Evolutionary conservation across 2,888 invertebrate species (phyloP).

Genomic region (Erpobdella octoculata): DNA sequence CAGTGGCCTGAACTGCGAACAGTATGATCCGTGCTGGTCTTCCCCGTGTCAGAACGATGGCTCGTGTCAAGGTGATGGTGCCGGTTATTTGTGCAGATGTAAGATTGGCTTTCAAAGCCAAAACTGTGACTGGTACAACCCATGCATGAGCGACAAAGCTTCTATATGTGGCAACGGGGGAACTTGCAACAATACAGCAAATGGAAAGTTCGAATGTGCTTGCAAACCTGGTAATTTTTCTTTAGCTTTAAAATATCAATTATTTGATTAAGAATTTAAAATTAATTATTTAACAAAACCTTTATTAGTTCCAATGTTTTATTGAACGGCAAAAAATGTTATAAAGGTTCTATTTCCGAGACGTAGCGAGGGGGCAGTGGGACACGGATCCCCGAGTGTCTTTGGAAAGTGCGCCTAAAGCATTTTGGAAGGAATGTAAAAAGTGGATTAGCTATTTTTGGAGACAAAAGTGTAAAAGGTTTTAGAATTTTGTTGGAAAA

Average conservation of each 20-base stretch:
- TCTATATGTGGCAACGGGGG: constrained; percentile 34
- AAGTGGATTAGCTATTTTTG: too few relatives aligned
- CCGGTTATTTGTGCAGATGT: constrained; percentile 21
- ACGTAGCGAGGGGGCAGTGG: too few relatives aligned
- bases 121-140: constrained; percentile 30
- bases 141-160: constrained; percentile 20
- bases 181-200: constrained; percentile 28
- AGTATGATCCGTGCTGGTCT: constrained; percentile 35
- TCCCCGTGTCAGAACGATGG: constrained; percentile 37
- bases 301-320: too few relatives aligned
- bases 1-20: constrained; percentile 36
- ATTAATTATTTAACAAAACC: not conserved
- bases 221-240: constrained; percentile 28
- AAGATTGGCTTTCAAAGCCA: constrained; percentile 27
- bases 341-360: too few relatives aligned
- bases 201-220: constrained; percentile 26
- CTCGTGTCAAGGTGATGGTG: constrained; percentile 25
- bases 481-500: too few relatives aligned
- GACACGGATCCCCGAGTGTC: too few relatives aligned
- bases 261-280: too few relatives aligned
- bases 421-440: too few relatives aligned
- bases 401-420: too few relatives aligned
- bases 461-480: too few relatives aligned
- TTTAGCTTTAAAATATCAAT: not conserved
- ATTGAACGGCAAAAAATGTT: too few relatives aligned